phyloP scores from a whole-genome alignment of 2,888 invertebrate species.

The Rhogogaster chlorosoma region DNA sequence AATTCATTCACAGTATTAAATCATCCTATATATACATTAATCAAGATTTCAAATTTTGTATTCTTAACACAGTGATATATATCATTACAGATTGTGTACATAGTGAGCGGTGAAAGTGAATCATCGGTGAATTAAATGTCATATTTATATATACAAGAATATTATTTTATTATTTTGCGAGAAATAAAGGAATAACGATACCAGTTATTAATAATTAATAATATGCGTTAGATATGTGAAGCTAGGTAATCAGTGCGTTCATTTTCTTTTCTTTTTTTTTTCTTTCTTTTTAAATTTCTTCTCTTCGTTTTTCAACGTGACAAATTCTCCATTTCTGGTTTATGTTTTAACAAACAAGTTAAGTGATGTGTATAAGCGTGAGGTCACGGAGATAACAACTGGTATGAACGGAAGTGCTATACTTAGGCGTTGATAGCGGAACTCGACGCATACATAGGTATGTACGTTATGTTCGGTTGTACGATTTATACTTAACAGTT shows the following conservation, averaged over 20 bases:
- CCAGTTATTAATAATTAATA: background rate
- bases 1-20: too few relatives aligned
- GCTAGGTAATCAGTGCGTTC: background rate
- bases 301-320: background rate
- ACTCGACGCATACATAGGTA: constrained; percentile 57
- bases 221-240: background rate
- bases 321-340: constrained; percentile 18
- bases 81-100: too few relatives aligned
- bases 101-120: too few relatives aligned
- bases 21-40: too few relatives aligned
- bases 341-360: constrained; percentile 22
- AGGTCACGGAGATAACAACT: constrained; percentile 56
- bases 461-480: background rate
- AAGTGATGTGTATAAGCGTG: constrained; percentile 54
- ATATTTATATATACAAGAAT: too few relatives aligned
- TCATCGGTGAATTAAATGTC: too few relatives aligned
- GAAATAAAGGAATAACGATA: too few relatives aligned
- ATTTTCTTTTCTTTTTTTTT: background rate
- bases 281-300: too few relatives aligned
- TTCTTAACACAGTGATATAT: too few relatives aligned
- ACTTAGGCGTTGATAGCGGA: constrained; percentile 65
- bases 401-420: constrained; percentile 64
- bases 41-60: too few relatives aligned
- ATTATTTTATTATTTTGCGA: too few relatives aligned
- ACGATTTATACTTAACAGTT: background rate